Conservation (phyloP, 2,888 invertebrate species). For the Xylota sylvarum region DNA sequence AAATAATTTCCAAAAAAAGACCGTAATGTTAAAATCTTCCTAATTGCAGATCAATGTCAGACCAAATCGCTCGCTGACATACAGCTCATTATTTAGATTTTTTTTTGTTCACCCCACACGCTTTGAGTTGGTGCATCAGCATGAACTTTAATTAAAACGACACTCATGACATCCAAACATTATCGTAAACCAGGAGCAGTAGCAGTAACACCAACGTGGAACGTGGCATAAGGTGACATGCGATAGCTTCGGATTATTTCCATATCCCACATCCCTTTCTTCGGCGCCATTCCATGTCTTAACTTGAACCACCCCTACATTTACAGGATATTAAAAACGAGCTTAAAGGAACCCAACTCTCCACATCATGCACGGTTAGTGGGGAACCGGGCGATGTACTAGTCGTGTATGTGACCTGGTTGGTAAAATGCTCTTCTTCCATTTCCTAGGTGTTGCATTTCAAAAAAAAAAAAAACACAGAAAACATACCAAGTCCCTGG, state of each 20-base stretch:
- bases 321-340: constrained; percentile 63
- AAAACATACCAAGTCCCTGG: constrained; percentile 10
- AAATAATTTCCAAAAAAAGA: neutral
- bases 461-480: constrained; percentile 13
- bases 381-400: constrained; percentile 24
- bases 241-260: constrained; percentile 61
- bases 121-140: constrained; percentile 25
- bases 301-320: neutral
- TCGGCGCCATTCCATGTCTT: constrained; percentile 12
- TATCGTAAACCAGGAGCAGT: constrained; percentile 33
- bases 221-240: constrained; percentile 53
- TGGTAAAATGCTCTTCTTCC: constrained; percentile 40
- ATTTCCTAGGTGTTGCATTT: constrained; percentile 53
- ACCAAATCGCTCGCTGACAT: constrained; percentile 28
- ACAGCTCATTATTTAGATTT: constrained; percentile 48
- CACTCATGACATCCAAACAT: constrained; percentile 66
- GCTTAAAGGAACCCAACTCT: constrained; percentile 55
- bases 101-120: constrained; percentile 1
- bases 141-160: constrained; percentile 67
- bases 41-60: constrained; percentile 64
- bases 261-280: constrained; percentile 29
- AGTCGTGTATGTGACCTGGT: constrained; percentile 61
- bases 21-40: constrained; percentile 1
- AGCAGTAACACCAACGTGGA: constrained; percentile 29
- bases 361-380: constrained; percentile 46